Evolutionary conservation across 2,888 invertebrate species (phyloP).

Genomic region (Ornithoptera alexandrae): DNA sequence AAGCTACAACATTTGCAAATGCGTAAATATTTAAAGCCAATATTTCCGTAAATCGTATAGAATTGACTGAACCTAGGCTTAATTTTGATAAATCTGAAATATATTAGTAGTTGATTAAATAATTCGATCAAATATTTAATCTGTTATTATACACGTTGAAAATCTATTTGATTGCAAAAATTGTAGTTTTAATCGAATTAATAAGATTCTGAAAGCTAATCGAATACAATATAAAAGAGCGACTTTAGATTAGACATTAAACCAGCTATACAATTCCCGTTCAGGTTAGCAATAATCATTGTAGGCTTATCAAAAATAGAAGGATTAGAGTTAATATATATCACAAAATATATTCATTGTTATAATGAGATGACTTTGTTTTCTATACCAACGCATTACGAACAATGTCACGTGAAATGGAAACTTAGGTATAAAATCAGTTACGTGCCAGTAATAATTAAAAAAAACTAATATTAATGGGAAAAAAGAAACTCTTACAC

Average conservation of each 20-base stretch:
- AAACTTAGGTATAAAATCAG: not conserved
- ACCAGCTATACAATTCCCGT: conserved; percentile 69
- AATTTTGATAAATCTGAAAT: conserved; percentile 7
- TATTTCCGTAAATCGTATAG: conserved; percentile 1
- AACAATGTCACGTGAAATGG: not conserved
- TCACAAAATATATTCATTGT: conserved; percentile 80
- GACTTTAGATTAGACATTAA: conserved; percentile 36
- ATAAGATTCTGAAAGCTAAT: conserved; percentile 16
- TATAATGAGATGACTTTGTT: conserved; percentile 64
- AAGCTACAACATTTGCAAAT: conserved; percentile 29
- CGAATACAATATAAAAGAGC: conserved; percentile 29
- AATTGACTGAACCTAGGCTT: not conserved
- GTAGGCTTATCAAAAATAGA: conserved; percentile 80
- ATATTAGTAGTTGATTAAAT: not conserved
- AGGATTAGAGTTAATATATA: conserved; percentile 76
- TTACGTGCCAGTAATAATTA: not conserved
- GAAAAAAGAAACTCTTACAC: not conserved
- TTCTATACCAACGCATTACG: conserved; percentile 58
- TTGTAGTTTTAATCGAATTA: conserved; percentile 22
- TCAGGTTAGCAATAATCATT: conserved; percentile 64
- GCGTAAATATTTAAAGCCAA: conserved; percentile 19
- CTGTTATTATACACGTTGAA: not conserved
- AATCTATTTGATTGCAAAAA: conserved; percentile 25
- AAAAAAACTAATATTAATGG: not conserved
- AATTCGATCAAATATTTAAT: not conserved